Base-by-base conservation (phyloP, 2,113 vertebrate species). In the Anarhynchus alexandrinus region DNA sequence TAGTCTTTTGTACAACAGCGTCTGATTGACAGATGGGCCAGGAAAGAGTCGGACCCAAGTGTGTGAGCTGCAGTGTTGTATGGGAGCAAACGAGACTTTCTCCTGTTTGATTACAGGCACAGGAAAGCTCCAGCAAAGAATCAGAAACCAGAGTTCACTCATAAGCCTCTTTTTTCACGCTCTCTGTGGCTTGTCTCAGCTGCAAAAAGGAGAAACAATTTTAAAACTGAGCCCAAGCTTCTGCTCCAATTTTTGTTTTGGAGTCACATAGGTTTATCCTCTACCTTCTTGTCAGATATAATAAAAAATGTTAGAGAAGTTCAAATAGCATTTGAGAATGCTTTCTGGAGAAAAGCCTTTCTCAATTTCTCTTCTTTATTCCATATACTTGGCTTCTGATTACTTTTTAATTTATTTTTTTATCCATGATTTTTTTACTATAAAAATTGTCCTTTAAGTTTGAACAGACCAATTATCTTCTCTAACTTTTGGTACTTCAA, bases 151-250 rank as follows among this genome's bases (percentile, higher is more conserved):
- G 26, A 78, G 40, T 40, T 86, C 11, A 12, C 9, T 16, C 30
- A 18, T 82, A 47, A 59, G 16, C 34, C 69, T 25, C 26, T 34
- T 83, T 72, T 65, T 80, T 25, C n/a, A 83, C 13, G 4, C 6
- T 29, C 21, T 73, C 42, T 70, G 26, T 57, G 40, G 51, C 26
- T 67, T 91, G 45, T 70, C 32, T 81, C 88, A 84, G 65, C 32
- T 89, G 19, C 16, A 86, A 88, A 82, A 87, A 64, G 6, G 42
- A 62, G 29, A 91, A 96, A 71, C 15, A 17, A 27, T 61, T 92
- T 92, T 19, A 43, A 78, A 91, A 67, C 40, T 72, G 43, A 87
- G 36, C 12, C n/a, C 79, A 47, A 12, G 18, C 20, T 84, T 91
- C 40, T 88, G 15, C 21, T 94, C 12, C 51, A 18, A 59, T 42